A percentile compares a stretch with the other conserved stretches of the same genome.
Evolutionary conservation across 2,113 vertebrate genomes (phyloP).

Genomic region (Arenaria interpres): DNA sequence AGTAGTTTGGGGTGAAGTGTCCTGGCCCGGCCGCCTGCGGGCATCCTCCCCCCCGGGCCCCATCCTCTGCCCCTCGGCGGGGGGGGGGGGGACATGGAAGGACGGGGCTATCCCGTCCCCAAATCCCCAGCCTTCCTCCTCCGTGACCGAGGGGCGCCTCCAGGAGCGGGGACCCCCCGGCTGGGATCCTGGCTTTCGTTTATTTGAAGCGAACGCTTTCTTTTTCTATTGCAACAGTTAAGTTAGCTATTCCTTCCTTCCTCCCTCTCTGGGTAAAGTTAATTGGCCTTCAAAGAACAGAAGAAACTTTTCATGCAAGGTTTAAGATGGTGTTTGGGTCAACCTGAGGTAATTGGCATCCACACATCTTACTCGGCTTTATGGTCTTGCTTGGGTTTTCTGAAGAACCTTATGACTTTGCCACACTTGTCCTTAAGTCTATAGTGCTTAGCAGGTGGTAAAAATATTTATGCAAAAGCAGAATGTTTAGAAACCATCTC

Average conservation of each 20-base stretch:
- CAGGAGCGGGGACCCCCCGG: background rate
- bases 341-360: background rate
- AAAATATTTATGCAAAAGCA: background rate
- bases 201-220: accelerated
- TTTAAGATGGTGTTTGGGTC: background rate
- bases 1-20: accelerated
- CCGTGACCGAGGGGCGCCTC: background rate
- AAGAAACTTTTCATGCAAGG: background rate
- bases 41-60: too few relatives aligned
- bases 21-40: background rate
- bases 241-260: accelerated
- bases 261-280: background rate
- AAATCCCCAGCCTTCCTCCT: background rate
- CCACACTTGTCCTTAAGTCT: accelerated
- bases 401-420: background rate
- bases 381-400: background rate
- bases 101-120: background rate
- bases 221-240: background rate
- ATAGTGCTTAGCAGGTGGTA: background rate
- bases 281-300: background rate
- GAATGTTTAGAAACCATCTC: background rate
- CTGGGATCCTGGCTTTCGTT: too few relatives aligned
- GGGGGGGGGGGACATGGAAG: too few relatives aligned
- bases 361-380: background rate
- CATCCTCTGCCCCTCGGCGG: too few relatives aligned